Base-by-base conservation (phyloP, 2,113 vertebrate genomes). In the Brachyistius frenatus region DNA sequence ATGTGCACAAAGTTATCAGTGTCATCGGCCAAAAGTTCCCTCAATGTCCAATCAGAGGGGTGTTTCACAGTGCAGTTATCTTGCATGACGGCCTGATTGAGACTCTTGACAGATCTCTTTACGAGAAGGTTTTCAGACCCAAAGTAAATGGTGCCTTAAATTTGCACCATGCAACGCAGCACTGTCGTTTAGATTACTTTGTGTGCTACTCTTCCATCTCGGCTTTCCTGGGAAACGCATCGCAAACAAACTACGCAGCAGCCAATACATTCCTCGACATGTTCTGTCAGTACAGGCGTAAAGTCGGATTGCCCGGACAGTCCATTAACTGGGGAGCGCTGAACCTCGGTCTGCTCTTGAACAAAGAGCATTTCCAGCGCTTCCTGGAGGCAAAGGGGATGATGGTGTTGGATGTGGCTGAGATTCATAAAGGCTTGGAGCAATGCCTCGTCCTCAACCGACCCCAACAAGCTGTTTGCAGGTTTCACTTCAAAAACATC, bases 241-340 rank as follows among this genome's bases (percentile, higher is more conserved):
- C 90, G 0, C 96, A 97, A 86, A 90, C 94, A 63, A 97, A 96
- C 80, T 96, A 96, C 14, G 94, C 95, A 53, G 96, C 96, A 53
- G 97, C 96, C 71, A 97, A 96, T 68, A 90, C 96, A 1, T 97
- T 97, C 79, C 87, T 96, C 3, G 96, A 97, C 64, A 37, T 89
- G 39, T 97, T 97, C 87, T 96, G 96, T 56, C 95, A 95, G 46
- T 96, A 96, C 55, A 88, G 96, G 47, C 95, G 94, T 65, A 96
- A 92, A 62, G 73, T 91, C 13, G 95, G 96, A 4, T 92, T 97
- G 74, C 76, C 94, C 36, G 96, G 93, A 8, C 96, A 97, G 76
- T 93, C 95, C 11, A 95, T 97, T 76, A 97, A 95, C 90, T 96
- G 96, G 96, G 96, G 96, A 32, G 94, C 93, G 37, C 88, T 97